Base-by-base conservation (phyloP, 2,113 vertebrate species). In the Otus sunia region DNA sequence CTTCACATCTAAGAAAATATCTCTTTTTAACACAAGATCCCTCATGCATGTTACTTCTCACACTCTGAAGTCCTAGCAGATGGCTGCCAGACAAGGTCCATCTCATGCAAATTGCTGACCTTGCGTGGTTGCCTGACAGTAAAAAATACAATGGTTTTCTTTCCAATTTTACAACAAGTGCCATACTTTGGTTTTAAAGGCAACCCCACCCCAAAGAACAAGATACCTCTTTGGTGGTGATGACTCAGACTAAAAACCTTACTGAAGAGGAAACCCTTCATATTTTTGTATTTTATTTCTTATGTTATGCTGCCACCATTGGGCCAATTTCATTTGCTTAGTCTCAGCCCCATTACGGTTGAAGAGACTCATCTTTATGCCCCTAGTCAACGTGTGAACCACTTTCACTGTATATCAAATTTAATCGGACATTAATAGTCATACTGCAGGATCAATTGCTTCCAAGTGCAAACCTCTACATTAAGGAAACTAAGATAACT, bases 301-400 rank as follows among this genome's bases (percentile, higher is more conserved):
- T 98, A 97, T 92, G 96, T 75, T 94, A 93, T 97, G 90, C 98
- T 98, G 98, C 98, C 98, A 97, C 96, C 98, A 43, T 72, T 96
- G 96, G 98, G 96, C 37, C 76, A 45, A 68, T 89, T 82, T 83
- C 34, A 56, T 86, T 72, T 87, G 63, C 91, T 94, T 95, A 89
- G 68, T 64, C 62, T 93, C 60, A 87, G 52, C 7, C 50, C 29
- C 0, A 0, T 37, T 76, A 64, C 1, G 7, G 21, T 26, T 85
- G 32, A 72, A 80, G n/a, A 32, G 12, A 49, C 53, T 41, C 34
- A 78, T 63, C 45, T 56, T 88, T 56, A 91, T 37, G 39, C 18
- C 50, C 18, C 62, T 30, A 20, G 82, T 67, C 27, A 78, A 86
- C 75, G 34, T 27, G 23, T 36, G 32, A 93, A 53, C 29, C 41